Percentiles rank a stretch among this genome's conserved stretches.
These are phyloP conservation scores for Tupiocoris notatus DNA, from an alignment of 2,888 invertebrate species.

Conservation along the genomic window DNA sequence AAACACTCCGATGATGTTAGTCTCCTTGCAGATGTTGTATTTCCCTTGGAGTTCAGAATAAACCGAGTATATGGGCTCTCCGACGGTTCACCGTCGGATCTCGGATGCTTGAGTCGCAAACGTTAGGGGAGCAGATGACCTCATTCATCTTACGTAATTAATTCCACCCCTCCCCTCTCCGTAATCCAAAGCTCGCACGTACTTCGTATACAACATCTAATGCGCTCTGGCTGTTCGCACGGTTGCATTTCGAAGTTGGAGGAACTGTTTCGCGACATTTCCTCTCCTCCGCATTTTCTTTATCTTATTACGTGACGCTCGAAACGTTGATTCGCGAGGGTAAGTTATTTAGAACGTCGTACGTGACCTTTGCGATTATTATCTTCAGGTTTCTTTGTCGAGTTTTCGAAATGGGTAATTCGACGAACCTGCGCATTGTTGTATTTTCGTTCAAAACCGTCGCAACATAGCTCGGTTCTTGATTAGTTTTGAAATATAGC, in stretches of 20 bases:
- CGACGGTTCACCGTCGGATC: background rate
- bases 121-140: slow-evolving; percentile 14
- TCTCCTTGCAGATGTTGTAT: too few relatives aligned
- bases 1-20: too few relatives aligned
- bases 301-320: background rate
- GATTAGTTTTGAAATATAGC: too few relatives aligned
- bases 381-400: too few relatives aligned
- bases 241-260: background rate
- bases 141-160: slow-evolving; percentile 36
- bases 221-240: slow-evolving; percentile 13
- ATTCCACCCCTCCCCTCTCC: slow-evolving; percentile 14
- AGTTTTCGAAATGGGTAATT: too few relatives aligned
- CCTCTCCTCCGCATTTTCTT: background rate
- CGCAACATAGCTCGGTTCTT: too few relatives aligned
- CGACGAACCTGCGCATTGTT: too few relatives aligned
- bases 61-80: background rate
- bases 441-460: too few relatives aligned
- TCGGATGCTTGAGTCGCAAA: background rate
- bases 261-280: background rate
- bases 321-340: background rate
- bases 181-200: background rate
- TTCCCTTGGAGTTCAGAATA: too few relatives aligned
- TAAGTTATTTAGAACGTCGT: too few relatives aligned
- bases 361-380: too few relatives aligned
- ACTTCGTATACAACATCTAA: too few relatives aligned